phyloP scores from a whole-genome alignment of 2,888 invertebrate genomes.

The Cremastinae sp. region DNA sequence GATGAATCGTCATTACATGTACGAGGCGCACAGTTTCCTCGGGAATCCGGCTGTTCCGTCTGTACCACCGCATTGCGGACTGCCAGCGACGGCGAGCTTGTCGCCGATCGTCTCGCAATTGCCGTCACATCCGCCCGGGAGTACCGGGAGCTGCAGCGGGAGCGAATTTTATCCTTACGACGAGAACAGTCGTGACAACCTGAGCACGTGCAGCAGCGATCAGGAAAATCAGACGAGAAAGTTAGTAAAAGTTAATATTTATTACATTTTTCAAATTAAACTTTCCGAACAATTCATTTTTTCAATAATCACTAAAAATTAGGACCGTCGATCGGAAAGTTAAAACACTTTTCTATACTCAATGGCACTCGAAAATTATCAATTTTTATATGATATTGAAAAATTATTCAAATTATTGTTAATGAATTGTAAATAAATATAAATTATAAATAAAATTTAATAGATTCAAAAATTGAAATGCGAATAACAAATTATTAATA shows the following conservation, averaged over 20 bases:
- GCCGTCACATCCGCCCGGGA: conserved; percentile 77
- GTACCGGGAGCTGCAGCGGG: conserved; percentile 84
- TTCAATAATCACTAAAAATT: no score
- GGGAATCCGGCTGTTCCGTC: conserved; percentile 78
- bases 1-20: conserved; percentile 86
- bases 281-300: no score
- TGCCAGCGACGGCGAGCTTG: conserved; percentile 69
- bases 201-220: conserved; percentile 90
- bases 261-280: background rate
- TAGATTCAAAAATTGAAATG: no score
- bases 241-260: conserved; percentile 79
- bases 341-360: background rate
- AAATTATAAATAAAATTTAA: no score
- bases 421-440: no score
- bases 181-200: conserved; percentile 84
- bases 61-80: conserved; percentile 76
- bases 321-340: no score
- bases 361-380: background rate
- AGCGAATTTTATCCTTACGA: conserved; percentile 88
- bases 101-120: conserved; percentile 77
- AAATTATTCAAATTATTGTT: no score
- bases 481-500: no score
- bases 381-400: no score
- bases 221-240: conserved; percentile 90
- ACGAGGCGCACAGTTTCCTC: conserved; percentile 81